These are phyloP conservation scores for Tretioscincus oriximinensis DNA, from an alignment of 2,113 vertebrate species.

Conservation along the genomic window DNA sequence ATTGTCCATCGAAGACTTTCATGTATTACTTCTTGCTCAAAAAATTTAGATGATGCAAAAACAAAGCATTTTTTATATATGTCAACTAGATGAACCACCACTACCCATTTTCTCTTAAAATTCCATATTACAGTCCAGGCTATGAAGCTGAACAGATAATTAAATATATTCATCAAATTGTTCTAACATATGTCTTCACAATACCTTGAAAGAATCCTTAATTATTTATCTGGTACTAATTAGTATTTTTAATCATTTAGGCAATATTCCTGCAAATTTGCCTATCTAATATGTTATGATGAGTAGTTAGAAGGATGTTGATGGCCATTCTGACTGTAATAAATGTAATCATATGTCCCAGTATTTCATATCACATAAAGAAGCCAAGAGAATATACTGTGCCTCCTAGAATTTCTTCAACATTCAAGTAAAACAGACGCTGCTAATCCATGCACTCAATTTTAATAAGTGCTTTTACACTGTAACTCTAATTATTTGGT, in stretches of 20 bases:
- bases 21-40: slow-evolving; percentile 26
- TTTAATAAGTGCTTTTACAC: background rate
- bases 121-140: slow-evolving; percentile 33
- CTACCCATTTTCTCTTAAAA: slow-evolving; percentile 31
- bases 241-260: slow-evolving; percentile 52
- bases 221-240: slow-evolving; percentile 55
- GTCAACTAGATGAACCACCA: slow-evolving; percentile 26
- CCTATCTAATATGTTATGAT: background rate
- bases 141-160: slow-evolving; percentile 43
- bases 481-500: background rate
- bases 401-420: background rate
- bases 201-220: slow-evolving; percentile 53
- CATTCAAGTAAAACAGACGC: background rate
- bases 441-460: background rate
- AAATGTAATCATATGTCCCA: background rate
- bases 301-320: background rate
- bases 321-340: background rate
- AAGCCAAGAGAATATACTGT: background rate
- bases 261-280: slow-evolving; percentile 9
- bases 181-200: slow-evolving; percentile 38
- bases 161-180: slow-evolving; percentile 60
- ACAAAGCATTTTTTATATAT: slow-evolving; percentile 24
- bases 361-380: background rate
- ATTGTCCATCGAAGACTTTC: background rate
- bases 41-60: slow-evolving; percentile 46